A percentile compares a stretch with the other conserved stretches of the same genome.
phyloP scores from a whole-genome alignment of 2,113 vertebrate genomes.

The Sinocyclocheilus anshuiensis region DNA sequence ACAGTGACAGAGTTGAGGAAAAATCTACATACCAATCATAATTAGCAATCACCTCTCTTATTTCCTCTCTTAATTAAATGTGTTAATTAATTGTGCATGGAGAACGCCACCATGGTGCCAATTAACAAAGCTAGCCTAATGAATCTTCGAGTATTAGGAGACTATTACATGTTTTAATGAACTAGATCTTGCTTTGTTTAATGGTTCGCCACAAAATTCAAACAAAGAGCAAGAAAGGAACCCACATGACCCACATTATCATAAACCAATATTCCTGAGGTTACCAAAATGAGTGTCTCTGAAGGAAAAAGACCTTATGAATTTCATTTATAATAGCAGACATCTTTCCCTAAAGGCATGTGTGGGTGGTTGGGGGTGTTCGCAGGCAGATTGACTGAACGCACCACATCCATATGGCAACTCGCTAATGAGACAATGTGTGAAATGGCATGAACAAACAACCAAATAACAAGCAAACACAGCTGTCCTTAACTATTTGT shows the following conservation, averaged over 20 bases:
- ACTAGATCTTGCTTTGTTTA: background rate
- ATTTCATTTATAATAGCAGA: background rate
- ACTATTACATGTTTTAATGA: background rate
- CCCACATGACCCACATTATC: background rate
- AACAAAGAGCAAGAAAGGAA: background rate
- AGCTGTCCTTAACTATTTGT: conserved; percentile 25
- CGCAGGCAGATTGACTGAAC: conserved; percentile 59
- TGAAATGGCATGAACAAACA: conserved; percentile 63
- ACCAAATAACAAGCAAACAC: conserved; percentile 41
- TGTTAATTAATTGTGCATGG: background rate
- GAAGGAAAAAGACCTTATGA: background rate
- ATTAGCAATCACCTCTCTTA: conserved; percentile 17
- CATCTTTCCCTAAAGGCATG: conserved; percentile 34
- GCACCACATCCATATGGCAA: conserved; percentile 64
- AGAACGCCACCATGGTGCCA: background rate
- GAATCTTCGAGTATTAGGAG: background rate
- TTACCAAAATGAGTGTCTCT: background rate
- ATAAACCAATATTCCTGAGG: conserved; percentile 7
- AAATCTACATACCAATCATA: conserved; percentile 22
- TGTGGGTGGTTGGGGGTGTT: conserved; percentile 41
- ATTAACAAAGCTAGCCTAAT: conserved; percentile 2
- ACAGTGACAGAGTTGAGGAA: background rate
- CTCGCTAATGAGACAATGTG: conserved; percentile 64
- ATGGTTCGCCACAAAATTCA: background rate
- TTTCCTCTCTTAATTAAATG: conserved; percentile 16